phyloP scores from a whole-genome alignment of 2,113 vertebrate species.

The Microcebus griseorufus region DNA sequence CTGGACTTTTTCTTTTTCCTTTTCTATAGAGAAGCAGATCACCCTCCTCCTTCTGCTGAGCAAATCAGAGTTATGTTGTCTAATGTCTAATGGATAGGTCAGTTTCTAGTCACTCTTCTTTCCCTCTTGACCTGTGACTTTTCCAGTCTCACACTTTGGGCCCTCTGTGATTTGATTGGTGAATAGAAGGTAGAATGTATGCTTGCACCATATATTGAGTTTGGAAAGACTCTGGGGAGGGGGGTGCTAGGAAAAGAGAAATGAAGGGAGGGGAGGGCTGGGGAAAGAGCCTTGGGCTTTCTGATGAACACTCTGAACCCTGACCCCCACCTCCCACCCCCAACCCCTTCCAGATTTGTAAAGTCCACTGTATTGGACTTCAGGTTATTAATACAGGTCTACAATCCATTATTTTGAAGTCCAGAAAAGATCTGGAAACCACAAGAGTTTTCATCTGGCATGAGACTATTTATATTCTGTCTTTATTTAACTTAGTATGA shows the following conservation, averaged over 20 bases:
- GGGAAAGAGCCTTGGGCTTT: background rate
- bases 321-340: background rate
- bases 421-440: constrained; percentile 30
- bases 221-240: background rate
- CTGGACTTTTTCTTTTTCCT: background rate
- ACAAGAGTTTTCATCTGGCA: background rate
- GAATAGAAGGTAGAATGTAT: constrained; percentile 9
- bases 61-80: background rate
- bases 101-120: background rate
- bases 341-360: background rate
- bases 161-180: background rate
- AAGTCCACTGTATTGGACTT: background rate
- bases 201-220: background rate
- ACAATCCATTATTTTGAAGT: background rate
- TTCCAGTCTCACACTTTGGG: background rate
- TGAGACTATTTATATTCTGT: background rate
- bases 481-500: background rate
- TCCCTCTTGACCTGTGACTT: background rate
- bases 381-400: background rate
- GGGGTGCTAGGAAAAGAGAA: background rate
- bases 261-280: background rate
- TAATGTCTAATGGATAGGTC: background rate
- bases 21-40: background rate
- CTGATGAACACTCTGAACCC: background rate
- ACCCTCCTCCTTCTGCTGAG: background rate